Evolutionary conservation across 2,113 vertebrate genomes (phyloP), one percentile per base, ranked within the genome.

Genomic region (Hippocampus abdominalis): DNA sequence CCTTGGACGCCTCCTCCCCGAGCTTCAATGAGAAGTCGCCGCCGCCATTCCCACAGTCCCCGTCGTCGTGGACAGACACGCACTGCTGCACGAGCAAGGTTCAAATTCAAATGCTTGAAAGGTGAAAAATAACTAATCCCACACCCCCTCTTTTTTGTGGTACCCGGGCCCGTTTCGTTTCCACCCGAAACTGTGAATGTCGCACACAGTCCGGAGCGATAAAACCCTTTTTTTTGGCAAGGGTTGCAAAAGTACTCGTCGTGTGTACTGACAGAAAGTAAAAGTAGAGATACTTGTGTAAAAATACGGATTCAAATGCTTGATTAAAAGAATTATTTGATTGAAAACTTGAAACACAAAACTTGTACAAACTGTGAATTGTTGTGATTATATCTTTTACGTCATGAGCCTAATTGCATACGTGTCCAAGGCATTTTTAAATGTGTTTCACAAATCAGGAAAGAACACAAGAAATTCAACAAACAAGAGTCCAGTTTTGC

Each of bases 11-110:
- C 77, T 81, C 86, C 87, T 87, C 77, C 85, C 83, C 80, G 40
- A 78, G 77, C 81, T 77, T 89, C 86, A 81, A 83, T 86, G 76
- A 84, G 86, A 89, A 74, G 75, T 82, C 80, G 79, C 75, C 76
- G 2, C 76, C 77, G 80, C 80, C 83, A 65, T 89, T 88, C 89
- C 82, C 89, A 87, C 87, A 86, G 83, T 81, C 81, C 68, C 54
- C 21, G 81, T 80, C 73, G 76, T 72, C 61, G 77, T 54, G 68
- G 73, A 86, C 80, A 76, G 81, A 87, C 77, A 78, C 83, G 72
- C 84, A 81, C 69, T 68, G 78, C 79, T 78, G 78, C 81, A 76
- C 73, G 63, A 53, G 64, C 48, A 36, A 32, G 66, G 66, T 68
- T 68, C 25, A 53, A 54, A 39, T 53, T 53, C 66, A 54, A 68